Percentiles rank a stretch among this genome's conserved stretches.
These are phyloP conservation scores for Chrysolophus pictus DNA, from an alignment of 2,797 vertebrate genomes.

Conservation along the genomic window DNA sequence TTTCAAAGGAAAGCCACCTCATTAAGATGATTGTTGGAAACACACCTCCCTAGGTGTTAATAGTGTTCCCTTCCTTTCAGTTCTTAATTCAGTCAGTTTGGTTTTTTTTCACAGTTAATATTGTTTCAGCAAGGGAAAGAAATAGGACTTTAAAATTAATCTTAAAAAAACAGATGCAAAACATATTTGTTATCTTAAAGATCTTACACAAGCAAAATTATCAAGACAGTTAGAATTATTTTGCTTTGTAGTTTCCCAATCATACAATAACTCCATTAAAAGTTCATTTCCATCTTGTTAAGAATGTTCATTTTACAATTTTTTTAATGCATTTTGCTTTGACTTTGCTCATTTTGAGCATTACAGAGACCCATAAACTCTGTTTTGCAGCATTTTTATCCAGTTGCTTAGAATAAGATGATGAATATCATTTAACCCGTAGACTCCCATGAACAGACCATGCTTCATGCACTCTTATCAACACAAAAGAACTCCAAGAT, in stretches of 20 bases:
- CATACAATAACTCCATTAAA: background rate
- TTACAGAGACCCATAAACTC: background rate
- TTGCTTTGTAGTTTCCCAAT: background rate
- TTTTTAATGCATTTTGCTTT: background rate
- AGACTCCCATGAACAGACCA: background rate
- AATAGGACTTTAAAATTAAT: background rate
- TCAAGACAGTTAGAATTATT: background rate
- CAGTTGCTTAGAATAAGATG: background rate
- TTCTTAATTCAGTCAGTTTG: background rate
- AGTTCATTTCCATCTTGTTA: background rate
- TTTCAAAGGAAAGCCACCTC: slow-evolving; percentile 5
- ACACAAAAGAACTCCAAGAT: background rate
- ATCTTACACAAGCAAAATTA: background rate
- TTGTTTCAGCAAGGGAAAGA: background rate
- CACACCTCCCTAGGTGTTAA: background rate
- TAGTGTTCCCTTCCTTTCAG: background rate
- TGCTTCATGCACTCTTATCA: background rate
- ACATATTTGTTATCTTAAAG: background rate
- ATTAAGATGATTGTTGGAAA: background rate
- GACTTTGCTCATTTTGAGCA: background rate
- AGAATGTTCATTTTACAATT: background rate
- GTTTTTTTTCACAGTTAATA: background rate
- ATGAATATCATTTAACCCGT: background rate
- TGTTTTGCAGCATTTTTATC: background rate
- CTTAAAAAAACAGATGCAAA: background rate